Conservation (phyloP, 1,140 invertebrate species). For the Medauroidea extradentata region DNA sequence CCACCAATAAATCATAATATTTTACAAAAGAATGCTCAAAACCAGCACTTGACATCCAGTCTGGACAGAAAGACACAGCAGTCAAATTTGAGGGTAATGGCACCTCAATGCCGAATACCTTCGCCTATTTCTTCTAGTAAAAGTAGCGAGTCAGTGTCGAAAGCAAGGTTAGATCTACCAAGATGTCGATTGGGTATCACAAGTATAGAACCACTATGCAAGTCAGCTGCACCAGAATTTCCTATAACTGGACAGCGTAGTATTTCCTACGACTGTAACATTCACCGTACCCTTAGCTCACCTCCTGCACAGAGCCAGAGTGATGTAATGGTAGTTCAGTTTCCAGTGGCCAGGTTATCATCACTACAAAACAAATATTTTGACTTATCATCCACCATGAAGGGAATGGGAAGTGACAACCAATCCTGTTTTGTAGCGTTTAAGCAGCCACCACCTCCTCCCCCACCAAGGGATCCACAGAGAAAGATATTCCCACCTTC, state of each 20-base stretch:
- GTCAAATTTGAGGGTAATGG: too few species aligned
- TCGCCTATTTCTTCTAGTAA: too few species aligned
- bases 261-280: slow-evolving; percentile 30
- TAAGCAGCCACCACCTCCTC: slow-evolving; percentile 55
- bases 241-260: slow-evolving; percentile 11
- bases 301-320: neutral
- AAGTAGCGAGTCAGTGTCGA: too few species aligned
- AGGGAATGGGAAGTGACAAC: neutral
- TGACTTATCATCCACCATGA: neutral
- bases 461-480: slow-evolving; percentile 64
- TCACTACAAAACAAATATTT: neutral
- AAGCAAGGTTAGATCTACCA: too few species aligned
- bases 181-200: too few species aligned
- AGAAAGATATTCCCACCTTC: slow-evolving; percentile 25
- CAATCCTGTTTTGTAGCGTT: neutral
- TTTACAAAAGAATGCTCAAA: too few species aligned
- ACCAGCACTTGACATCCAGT: too few species aligned
- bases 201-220: too few species aligned
- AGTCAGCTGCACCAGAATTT: neutral
- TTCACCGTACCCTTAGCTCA: slow-evolving; percentile 10
- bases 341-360: slow-evolving; percentile 1
- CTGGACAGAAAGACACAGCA: too few species aligned
- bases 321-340: slow-evolving; percentile 5
- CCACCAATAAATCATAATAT: too few species aligned
- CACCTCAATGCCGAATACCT: too few species aligned